phyloP scores from a whole-genome alignment of 2,113 vertebrate species.

The Mystacornis crossleyi region DNA sequence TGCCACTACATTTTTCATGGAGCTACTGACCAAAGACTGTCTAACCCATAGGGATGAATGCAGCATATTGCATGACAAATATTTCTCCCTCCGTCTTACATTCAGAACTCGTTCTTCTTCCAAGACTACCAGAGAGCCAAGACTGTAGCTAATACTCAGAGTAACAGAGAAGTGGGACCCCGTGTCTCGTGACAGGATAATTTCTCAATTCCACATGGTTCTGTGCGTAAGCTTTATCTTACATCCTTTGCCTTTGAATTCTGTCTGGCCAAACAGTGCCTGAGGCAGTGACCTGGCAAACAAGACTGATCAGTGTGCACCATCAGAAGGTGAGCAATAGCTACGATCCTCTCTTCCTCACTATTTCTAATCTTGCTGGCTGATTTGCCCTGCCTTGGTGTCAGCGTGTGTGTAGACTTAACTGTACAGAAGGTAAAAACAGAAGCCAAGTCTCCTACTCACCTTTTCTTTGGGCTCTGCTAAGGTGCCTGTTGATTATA shows the following conservation, averaged over 20 bases:
- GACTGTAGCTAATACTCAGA: neutral
- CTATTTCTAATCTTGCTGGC: neutral
- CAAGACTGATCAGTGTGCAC: too few relatives aligned
- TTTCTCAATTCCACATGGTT: neutral
- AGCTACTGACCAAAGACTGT: neutral
- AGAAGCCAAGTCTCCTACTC: neutral
- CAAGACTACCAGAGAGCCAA: neutral
- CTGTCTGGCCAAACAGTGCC: neutral
- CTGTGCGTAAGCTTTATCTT: neutral
- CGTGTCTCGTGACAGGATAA: fast-evolving
- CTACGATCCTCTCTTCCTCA: neutral
- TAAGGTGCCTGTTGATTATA: neutral
- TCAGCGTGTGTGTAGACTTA: neutral
- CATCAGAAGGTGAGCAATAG: neutral
- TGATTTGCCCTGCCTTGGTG: neutral
- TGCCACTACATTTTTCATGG: neutral
- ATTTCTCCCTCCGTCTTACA: neutral
- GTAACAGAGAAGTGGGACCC: neutral
- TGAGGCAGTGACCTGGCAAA: neutral
- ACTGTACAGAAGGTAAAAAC: neutral
- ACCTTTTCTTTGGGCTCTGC: neutral
- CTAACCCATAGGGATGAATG: neutral
- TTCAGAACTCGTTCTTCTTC: neutral
- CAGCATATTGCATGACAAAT: neutral
- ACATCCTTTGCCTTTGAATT: neutral